Evolutionary conservation across 1,140 invertebrate genomes (phyloP), one percentile per base, ranked within the genome.

Genomic region (Diabrotica virgifera): DNA sequence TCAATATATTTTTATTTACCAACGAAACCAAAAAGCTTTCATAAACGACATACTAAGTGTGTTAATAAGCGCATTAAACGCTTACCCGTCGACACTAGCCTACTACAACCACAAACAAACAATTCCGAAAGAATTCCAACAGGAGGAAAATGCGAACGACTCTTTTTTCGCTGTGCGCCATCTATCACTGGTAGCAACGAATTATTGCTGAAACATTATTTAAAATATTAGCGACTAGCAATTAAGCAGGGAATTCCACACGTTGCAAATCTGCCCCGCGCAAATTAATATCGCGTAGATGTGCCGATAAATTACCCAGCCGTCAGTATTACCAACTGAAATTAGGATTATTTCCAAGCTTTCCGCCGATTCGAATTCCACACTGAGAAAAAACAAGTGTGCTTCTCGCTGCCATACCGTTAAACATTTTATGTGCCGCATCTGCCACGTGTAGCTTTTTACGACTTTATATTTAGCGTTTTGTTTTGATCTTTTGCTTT

Each of bases 141-240:
- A 46, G 6, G 4, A 46, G 8, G 40, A 46, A 46, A 46, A 46
- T 46, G 40, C 6, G 40, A 46, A 46, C 40, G 40, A 46, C 40
- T 46, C 40, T 46, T 46, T 46, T 46, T 46, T 10, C 40, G 40
- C n/a, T 46, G 8, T 10, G 6, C 40, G 40, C 40, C 40, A 46
- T 46, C 40, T 46, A 46, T 46, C 40, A 46, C 40, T 46, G 40
- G 40, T 46, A 46, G 40, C 40, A 46, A 46, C 40, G 40, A 46
- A 46, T 46, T 46, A 46, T 46, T 46, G 40, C 40, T 46, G 8
- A n/a, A 46, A 46, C 40, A 57, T 57, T 57, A 57, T 57, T 64
- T 68, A 64, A 68, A 68, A 68, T 61, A 68, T 68, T 64, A 65
- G 67, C 67, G 59, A 37, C 59, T 50, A 10, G 60, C 67, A 65